These are phyloP conservation scores for Pseudorectes ferrugineus DNA, from an alignment of 2,113 vertebrate genomes.

Conservation along the genomic window DNA sequence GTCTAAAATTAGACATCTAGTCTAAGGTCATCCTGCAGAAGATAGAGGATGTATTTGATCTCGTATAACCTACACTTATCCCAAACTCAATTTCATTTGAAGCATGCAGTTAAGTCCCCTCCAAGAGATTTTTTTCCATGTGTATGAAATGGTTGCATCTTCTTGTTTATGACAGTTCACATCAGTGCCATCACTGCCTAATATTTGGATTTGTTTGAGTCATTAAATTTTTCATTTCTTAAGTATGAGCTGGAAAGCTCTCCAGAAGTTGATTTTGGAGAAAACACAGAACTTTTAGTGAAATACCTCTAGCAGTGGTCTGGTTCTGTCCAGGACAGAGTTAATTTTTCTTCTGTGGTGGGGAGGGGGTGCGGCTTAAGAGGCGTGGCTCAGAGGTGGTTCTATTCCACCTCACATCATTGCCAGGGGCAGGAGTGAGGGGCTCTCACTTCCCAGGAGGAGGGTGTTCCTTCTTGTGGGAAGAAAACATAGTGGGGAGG, in stretches of 20 bases:
- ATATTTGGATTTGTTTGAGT: neutral
- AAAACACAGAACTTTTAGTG: neutral
- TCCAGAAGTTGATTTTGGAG: neutral
- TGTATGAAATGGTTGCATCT: neutral
- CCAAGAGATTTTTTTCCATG: neutral
- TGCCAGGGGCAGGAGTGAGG: neutral
- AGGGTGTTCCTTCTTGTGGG: rapidly evolving
- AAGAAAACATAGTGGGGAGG: neutral
- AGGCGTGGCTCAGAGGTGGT: rapidly evolving
- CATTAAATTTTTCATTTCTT: neutral
- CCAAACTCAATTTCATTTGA: neutral
- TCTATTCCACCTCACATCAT: neutral
- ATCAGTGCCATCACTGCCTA: neutral
- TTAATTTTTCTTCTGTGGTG: neutral
- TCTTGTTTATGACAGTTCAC: neutral
- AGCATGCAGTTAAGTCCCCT: neutral
- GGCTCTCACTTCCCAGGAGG: rapidly evolving
- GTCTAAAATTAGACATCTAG: neutral
- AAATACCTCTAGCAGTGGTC: rapidly evolving
- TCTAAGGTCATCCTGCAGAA: neutral
- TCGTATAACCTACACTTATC: neutral
- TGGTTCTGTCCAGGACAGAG: neutral
- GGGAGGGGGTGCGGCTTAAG: rapidly evolving
- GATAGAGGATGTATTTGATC: neutral
- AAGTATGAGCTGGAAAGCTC: neutral